Evolutionary conservation across 2,888 invertebrate genomes (phyloP), one percentile per base, ranked within the genome.

Genomic region (Parnassius smintheus): DNA sequence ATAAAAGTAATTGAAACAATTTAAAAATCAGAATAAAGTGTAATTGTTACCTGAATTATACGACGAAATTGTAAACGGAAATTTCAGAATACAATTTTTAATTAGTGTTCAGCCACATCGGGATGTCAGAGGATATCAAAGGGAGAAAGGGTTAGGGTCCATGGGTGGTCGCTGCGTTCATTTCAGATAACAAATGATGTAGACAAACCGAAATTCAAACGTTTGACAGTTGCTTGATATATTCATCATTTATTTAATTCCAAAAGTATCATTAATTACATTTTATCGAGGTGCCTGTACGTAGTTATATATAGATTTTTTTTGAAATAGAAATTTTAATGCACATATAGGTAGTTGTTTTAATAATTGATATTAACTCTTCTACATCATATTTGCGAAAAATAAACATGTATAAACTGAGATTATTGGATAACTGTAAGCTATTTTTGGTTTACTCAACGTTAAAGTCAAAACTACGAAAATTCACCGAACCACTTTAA

Each of bases 111-210:
- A 48, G 48, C 42, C 51, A 60, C 49, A 56, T 56, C 56, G 52
- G 56, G 59, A 64, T 51, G 59, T 64, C 56, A 64, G 59, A 13
- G 52, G 22, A 56, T 59, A 56, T 60, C 56, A 58, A 61, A 60
- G 51, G 48, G 48, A 46, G 49, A 44, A 63, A 53, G 65, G 62
- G 64, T 61, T 56, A 54, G 50, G 65, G 62, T 59, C 53, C 66
- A 56, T 56, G 50, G 66, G 66, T 52, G 64, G 53, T 51, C 66
- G 68, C 65, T 66, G 61, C 71, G 59, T 70, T 68, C 68, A 70
- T 71, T 75, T 65, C 63, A 70, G 70, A 73, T 73, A 72, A 72
- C 70, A 73, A 72, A 74, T 71, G 74, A 72, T 68, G 67, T 65
- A 67, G 69, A 69, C 72, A 70, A 70, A 68, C 67, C 68, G 66